Evolutionary conservation across 2,797 vertebrate genomes (phyloP), one percentile per base, ranked within the genome.

Genomic region (Notoglanidium macrostoma): DNA sequence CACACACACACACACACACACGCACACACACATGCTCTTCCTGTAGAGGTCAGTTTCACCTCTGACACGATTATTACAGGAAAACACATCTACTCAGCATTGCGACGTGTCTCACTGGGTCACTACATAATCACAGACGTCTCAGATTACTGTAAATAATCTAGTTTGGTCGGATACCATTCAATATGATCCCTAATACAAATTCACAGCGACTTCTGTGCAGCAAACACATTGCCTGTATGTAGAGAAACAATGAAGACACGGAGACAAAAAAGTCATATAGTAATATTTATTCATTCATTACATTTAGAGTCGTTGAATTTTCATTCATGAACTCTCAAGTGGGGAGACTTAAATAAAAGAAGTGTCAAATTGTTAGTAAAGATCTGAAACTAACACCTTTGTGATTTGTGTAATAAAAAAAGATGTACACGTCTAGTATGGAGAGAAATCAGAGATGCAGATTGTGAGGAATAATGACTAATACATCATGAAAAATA

Each of bases 321-420:
- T 91, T 91, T 90, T 91, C 91, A 93, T 93, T 93, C 91, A 93
- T 93, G 88, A 92, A 93, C 92, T 94, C 84, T 87, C 40, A 94
- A 93, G 92, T 93, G 87, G 89, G 90, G 85, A 91, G 94, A 93
- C 90, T 94, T 94, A 95, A 94, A 95, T 94, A 94, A 92, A 91
- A 87, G 29, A 93, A 93, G 93, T 83, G 67, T 87, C 80, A 85
- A 87, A 89, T 89, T 91, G 93, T 95, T 95, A 95, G 91, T 95
- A 94, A 96, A 95, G 96, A 94, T 94, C 94, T 93, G 94, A 95
- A 96, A 95, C 89, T 94, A 85, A 96, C 95, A 95, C 94, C 95
- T 79, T 91, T 95, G 96, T 94, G 94, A 94, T 87, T 86, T 87
- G 94, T 95, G 97, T 97, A 97, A 93, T 97, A 97, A 97, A 97